Percentiles rank a stretch among this genome's conserved stretches.
These are phyloP conservation scores for Periophthalmus magnuspinnatus DNA, from an alignment of 2,797 vertebrate species.

Conservation along the genomic window DNA sequence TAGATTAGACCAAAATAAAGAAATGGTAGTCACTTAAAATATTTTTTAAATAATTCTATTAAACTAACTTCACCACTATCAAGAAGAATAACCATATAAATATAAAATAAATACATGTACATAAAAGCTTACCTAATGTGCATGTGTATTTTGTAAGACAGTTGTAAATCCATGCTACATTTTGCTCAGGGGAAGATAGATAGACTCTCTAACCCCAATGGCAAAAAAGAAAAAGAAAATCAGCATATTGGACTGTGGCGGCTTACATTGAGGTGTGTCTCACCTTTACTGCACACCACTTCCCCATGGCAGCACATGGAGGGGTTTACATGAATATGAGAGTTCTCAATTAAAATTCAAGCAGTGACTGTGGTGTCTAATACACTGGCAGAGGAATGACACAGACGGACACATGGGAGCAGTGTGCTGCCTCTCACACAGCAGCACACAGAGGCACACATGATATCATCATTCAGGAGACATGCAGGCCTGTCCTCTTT, in stretches of 20 bases:
- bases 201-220: background rate
- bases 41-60: background rate
- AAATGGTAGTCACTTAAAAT: too few species aligned
- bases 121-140: too few species aligned
- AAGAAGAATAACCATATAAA: background rate
- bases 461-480: slow-evolving; percentile 63
- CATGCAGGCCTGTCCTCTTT: slow-evolving; percentile 49
- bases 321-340: slow-evolving; percentile 4
- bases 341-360: slow-evolving; percentile 54
- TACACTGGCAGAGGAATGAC: slow-evolving; percentile 36
- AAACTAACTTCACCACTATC: background rate
- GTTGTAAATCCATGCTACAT: too few species aligned
- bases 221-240: too few species aligned
- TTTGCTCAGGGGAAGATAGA: background rate
- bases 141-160: too few species aligned
- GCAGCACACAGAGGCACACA: background rate
- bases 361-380: slow-evolving; percentile 36
- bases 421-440: slow-evolving; percentile 8
- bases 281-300: slow-evolving; percentile 10
- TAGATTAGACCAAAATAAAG: background rate
- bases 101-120: background rate
- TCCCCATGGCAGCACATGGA: background rate
- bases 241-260: slow-evolving; percentile 12
- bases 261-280: slow-evolving; percentile 38
- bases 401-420: slow-evolving; percentile 2